Evolutionary conservation across 1,140 invertebrate species (phyloP).

Genomic region (Cydia strobilella): DNA sequence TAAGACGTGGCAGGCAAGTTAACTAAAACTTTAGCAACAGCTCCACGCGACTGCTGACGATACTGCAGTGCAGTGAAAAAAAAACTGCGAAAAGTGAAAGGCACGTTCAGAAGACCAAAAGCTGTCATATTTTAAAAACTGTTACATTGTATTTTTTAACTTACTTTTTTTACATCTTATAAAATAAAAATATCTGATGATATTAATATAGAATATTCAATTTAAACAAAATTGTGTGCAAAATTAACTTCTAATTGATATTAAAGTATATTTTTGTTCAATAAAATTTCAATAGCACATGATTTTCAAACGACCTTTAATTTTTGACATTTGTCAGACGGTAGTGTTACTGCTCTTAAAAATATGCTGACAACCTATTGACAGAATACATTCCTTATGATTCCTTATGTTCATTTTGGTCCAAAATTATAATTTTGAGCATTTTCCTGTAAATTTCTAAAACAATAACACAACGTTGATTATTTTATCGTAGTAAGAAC

Average conservation of each 20-base stretch:
- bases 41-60: constrained; percentile 30
- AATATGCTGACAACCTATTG: not conserved
- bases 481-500: not conserved
- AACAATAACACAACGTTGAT: not conserved
- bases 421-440: not conserved
- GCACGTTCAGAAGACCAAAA: constrained; percentile 13
- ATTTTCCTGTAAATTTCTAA: not conserved
- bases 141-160: not conserved
- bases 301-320: not conserved
- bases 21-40: constrained; percentile 33
- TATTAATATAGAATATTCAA: too few relatives aligned
- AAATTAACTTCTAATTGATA: not conserved
- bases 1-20: constrained; percentile 33
- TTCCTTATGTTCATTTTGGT: not conserved
- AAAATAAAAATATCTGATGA: not conserved
- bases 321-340: not conserved
- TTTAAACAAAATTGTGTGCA: too few relatives aligned
- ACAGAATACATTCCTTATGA: not conserved
- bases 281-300: not conserved
- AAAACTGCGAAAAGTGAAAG: constrained; percentile 13
- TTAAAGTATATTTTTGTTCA: not conserved
- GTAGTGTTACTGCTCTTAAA: not conserved
- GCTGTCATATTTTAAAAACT: not conserved
- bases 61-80: too few relatives aligned
- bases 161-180: not conserved